These are phyloP conservation scores for Pteropus alecto DNA, from an alignment of 2,113 vertebrate species.

Conservation along the genomic window DNA sequence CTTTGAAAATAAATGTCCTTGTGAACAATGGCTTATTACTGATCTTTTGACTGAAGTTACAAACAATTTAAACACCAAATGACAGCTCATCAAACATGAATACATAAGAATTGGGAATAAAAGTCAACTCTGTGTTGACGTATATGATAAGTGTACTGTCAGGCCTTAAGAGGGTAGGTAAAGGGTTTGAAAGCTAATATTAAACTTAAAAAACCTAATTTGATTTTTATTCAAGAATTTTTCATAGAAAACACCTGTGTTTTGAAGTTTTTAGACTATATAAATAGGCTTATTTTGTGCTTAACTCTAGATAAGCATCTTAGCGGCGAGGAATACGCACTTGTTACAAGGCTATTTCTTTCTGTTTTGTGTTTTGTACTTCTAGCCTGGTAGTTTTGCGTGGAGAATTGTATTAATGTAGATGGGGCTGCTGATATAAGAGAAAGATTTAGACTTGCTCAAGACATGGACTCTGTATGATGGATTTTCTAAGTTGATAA, in stretches of 20 bases:
- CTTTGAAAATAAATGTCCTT: neutral
- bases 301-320: neutral
- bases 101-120: neutral
- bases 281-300: neutral
- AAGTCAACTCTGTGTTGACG: neutral
- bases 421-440: neutral
- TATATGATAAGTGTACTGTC: neutral
- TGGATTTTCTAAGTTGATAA: neutral
- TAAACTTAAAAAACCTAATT: neutral
- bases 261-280: neutral
- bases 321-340: too few relatives aligned
- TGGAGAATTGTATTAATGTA: neutral
- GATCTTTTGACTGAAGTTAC: neutral
- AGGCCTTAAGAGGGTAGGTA: neutral
- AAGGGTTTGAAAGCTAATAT: neutral
- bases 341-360: neutral
- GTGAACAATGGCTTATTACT: neutral
- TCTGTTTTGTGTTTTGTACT: neutral
- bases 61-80: neutral
- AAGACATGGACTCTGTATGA: neutral
- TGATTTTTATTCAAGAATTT: neutral
- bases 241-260: neutral
- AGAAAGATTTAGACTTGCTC: neutral
- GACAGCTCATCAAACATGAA: neutral
- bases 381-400: neutral